phyloP scores from a whole-genome alignment of 1,140 invertebrate species.

The Panagrolaimus sp. region DNA sequence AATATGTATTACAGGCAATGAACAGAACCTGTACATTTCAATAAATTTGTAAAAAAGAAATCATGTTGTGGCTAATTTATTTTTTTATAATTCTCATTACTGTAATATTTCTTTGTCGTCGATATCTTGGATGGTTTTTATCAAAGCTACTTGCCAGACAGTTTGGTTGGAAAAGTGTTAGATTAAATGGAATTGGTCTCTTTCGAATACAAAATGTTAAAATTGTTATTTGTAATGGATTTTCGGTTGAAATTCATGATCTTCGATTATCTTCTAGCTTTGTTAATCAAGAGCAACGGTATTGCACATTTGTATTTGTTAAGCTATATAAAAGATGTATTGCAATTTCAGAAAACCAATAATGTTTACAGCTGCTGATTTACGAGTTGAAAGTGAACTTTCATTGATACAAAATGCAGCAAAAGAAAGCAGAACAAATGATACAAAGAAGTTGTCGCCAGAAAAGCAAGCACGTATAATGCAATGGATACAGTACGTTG shows the following conservation, averaged over 20 bases:
- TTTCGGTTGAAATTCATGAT: conserved; percentile 55
- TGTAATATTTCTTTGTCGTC: background rate
- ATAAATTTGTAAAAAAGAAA: background rate
- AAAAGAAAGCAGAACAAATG: background rate
- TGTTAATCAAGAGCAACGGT: conserved; percentile 57
- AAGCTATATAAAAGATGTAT: too few relatives aligned
- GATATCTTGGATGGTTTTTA: conserved; percentile 8
- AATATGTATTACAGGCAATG: too few relatives aligned
- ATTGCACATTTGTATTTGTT: conserved; percentile 14
- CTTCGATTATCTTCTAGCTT: conserved; percentile 58
- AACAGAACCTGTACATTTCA: too few relatives aligned
- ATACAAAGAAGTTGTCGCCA: background rate
- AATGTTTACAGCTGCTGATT: conserved; percentile 54
- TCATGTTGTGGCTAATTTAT: conserved; percentile 8
- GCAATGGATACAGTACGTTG: conserved; percentile 50
- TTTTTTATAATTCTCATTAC: background rate
- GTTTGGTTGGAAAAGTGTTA: conserved; percentile 19
- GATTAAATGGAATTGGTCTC: conserved; percentile 24
- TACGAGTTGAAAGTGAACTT: conserved; percentile 52
- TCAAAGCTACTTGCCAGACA: conserved; percentile 19
- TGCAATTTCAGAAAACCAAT: conserved; percentile 58
- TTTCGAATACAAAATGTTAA: conserved; percentile 28
- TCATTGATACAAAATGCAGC: background rate
- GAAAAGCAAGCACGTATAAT: background rate
- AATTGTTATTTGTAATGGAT: conserved; percentile 28